phyloP scores from a whole-genome alignment of 64 coral and sea anemone species.

The Pachyseris speciosa region DNA sequence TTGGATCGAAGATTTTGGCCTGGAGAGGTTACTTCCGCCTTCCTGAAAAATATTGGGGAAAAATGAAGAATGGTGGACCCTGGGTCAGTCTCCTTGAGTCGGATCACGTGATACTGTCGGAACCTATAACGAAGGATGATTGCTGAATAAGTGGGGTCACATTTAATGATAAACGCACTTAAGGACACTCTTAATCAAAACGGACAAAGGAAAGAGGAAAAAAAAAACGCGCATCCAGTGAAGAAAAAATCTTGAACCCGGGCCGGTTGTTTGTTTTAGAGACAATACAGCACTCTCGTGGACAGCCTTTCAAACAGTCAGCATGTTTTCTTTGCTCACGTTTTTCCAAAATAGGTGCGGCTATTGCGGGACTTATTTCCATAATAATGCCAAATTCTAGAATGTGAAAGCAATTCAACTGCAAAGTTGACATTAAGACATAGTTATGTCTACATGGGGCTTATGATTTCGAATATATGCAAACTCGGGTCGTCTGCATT shows the following conservation, averaged over 20 bases:
- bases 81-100: too few relatives aligned
- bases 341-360: not conserved
- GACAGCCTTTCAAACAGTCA: not conserved
- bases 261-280: not conserved
- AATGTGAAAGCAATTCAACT: not conserved
- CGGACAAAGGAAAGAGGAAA: not conserved
- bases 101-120: too few relatives aligned
- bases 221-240: not conserved
- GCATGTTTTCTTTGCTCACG: not conserved
- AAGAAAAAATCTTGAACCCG: too few relatives aligned
- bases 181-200: not conserved
- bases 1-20: too few relatives aligned
- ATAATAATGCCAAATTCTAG: constrained; percentile 20
- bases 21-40: too few relatives aligned
- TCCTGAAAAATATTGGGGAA: too few relatives aligned
- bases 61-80: too few relatives aligned
- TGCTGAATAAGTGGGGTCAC: not conserved
- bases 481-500: not conserved
- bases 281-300: not conserved
- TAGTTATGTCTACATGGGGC: constrained; percentile 7
- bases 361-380: not conserved
- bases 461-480: constrained; percentile 48
- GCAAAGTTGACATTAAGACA: constrained; percentile 9
- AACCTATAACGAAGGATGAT: too few relatives aligned
- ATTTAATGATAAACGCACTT: not conserved